These are phyloP conservation scores for Pogonophryne albipinna DNA, from an alignment of 2,797 vertebrate species.

Conservation along the genomic window DNA sequence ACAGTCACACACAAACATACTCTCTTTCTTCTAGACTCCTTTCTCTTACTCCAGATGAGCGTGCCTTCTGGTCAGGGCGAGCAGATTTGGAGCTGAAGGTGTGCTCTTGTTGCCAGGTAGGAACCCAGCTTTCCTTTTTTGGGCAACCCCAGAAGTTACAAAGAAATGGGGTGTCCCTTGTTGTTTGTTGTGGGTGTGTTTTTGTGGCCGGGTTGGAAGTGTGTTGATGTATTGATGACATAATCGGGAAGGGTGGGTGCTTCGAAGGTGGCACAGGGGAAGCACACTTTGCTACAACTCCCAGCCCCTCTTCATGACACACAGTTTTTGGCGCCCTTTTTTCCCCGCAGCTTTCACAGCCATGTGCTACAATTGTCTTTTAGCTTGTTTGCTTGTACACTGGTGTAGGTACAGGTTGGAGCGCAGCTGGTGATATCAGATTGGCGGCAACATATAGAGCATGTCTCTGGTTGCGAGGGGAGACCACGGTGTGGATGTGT, in stretches of 20 bases:
- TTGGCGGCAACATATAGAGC: conserved; percentile 59
- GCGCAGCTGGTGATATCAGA: conserved; percentile 41
- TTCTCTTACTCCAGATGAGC: conserved; percentile 76
- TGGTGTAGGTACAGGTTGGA: conserved; percentile 58
- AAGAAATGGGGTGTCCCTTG: conserved; percentile 16
- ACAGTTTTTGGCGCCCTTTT: conserved; percentile 54
- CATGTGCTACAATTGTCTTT: conserved; percentile 45
- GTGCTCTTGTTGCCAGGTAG: conserved; percentile 81
- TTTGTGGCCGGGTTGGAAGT: neutral
- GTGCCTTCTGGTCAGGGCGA: conserved; percentile 65
- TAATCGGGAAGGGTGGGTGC: conserved; percentile 57
- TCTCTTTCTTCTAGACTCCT: conserved; percentile 59
- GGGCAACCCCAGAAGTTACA: conserved; percentile 61
- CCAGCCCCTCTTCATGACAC: conserved; percentile 21
- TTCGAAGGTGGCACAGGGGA: conserved; percentile 46
- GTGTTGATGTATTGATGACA: conserved; percentile 44
- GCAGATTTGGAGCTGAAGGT: conserved; percentile 78
- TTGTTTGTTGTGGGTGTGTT: conserved; percentile 26
- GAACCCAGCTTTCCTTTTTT: conserved; percentile 56
- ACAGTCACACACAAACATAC: conserved; percentile 32
- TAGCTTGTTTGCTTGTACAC: conserved; percentile 14
- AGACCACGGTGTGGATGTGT: conserved; percentile 78
- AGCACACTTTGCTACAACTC: conserved; percentile 69
- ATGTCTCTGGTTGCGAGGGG: conserved; percentile 74
- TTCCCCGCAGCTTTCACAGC: conserved; percentile 23